Base-by-base conservation (phyloP, 2,888 invertebrate species). In the Ophion costatus region DNA sequence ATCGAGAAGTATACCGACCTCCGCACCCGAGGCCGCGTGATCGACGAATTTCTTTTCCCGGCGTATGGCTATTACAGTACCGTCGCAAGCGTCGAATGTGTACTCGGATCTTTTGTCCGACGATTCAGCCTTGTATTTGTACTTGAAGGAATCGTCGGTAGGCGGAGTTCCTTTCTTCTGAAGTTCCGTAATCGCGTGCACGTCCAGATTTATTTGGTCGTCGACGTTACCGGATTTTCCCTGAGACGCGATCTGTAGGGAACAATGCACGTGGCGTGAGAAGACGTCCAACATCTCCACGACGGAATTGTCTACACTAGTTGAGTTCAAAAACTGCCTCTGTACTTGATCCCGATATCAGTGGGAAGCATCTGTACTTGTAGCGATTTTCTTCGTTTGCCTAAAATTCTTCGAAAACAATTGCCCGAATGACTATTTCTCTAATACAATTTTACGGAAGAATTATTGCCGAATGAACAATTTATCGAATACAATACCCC, bases 71-170 rank as follows among this genome's bases (percentile, higher is more conserved):
- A 98, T 94, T 80, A 99, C 96, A 84, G 95, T 97, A 14, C 96
- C 97, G 86, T 94, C 95, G 90, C 97, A 97, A 0, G 95, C 89
- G 63, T 95, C 94, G 94, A 98, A 99, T 77, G 94, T 95, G 92
- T 99, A 99, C 74, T 96, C 95, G 22, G 97, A 96, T 88, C 96
- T 95, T 85, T 95, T 94, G 2, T 95, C 95, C 24, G 95, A 95
- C 20, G 96, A 95, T 42, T 94, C 94, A 29, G 97, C 95, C 74
- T 95, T 94, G 93, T 99, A 99, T 87, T 96, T 95, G 94, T 99
- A 99, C 94, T 99, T 99, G 33, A 96, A 96, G 0, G 96, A 95
- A 94, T 99, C 99, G 93, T 99, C 96, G 0, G 99, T 99, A 3
- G 96, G 95, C 24, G 97, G 95, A 11, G 99, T 94, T 17, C 95